phyloP scores from a whole-genome alignment of 1,140 invertebrate genomes.

The Dinothrombium tinctorium region DNA sequence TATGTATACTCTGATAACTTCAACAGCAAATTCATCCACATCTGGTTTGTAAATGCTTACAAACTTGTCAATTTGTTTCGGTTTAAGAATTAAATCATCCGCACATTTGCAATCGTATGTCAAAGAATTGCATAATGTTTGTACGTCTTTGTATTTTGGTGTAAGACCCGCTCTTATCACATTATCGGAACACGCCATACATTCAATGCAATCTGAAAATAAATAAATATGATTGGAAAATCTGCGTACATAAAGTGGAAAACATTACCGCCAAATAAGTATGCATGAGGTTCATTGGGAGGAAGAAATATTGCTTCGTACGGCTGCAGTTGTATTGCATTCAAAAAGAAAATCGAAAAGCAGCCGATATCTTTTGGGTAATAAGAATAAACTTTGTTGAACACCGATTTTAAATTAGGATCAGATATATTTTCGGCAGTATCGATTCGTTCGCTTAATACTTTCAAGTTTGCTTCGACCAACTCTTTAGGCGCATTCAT shows the following conservation, averaged over 20 bases:
- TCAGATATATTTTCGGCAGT: not conserved
- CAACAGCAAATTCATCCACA: conserved; percentile 16
- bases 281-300: conserved; percentile 87
- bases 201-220: conserved; percentile 78
- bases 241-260: no score
- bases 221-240: conserved; percentile 9
- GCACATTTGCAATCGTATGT: conserved; percentile 32
- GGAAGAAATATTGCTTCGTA: conserved; percentile 79
- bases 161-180: conserved; percentile 88
- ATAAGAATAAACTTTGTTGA: conserved; percentile 38
- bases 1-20: conserved; percentile 11
- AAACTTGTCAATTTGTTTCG: not conserved
- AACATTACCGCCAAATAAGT: conserved; percentile 64
- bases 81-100: conserved; percentile 11
- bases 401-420: no score
- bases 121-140: conserved; percentile 55
- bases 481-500: conserved; percentile 28
- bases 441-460: not conserved
- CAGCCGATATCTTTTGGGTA: conserved; percentile 86
- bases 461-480: conserved; percentile 2
- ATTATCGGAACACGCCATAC: conserved; percentile 97
- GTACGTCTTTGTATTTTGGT: conserved; percentile 78
- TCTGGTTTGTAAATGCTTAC: conserved; percentile 12
- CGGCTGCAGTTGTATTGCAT: conserved; percentile 53
- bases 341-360: conserved; percentile 77